These are phyloP conservation scores for Meloe dianella DNA, from an alignment of 2,888 invertebrate genomes.

Conservation along the genomic window DNA sequence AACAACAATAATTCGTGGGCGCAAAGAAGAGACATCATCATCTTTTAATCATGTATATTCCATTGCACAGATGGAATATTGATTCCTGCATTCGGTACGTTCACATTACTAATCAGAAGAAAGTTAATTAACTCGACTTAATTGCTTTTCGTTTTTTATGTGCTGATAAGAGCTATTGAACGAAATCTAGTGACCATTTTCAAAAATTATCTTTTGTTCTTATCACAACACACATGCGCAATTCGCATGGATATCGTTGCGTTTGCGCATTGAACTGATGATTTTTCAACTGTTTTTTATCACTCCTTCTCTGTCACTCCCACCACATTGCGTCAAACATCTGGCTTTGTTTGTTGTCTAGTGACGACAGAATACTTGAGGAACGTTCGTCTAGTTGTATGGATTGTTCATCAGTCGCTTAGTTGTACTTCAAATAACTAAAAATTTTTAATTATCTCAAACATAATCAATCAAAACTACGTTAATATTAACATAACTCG, in stretches of 20 bases:
- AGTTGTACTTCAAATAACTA: no score
- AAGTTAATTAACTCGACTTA: no score
- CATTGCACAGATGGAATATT: background rate
- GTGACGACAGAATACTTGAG: background rate
- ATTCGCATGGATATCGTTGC: background rate
- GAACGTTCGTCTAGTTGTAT: background rate
- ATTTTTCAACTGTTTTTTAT: background rate
- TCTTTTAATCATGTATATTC: background rate
- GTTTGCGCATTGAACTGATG: background rate
- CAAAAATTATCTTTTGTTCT: background rate
- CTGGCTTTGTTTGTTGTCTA: constrained; percentile 10
- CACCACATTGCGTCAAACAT: constrained; percentile 6
- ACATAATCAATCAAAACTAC: no score
- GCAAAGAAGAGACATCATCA: background rate
- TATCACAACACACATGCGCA: background rate
- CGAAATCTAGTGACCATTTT: background rate
- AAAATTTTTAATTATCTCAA: no score
- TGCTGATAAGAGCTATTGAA: background rate
- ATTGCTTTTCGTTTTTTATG: no score
- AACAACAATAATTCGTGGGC: background rate
- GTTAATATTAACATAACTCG: no score
- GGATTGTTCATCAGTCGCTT: background rate
- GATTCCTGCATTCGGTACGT: no score
- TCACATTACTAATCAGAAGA: background rate
- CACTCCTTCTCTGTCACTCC: constrained; percentile 4